Evolutionary conservation across 1,140 invertebrate genomes (phyloP), one percentile per base, ranked within the genome.

Genomic region (Trichonephila inaurata): DNA sequence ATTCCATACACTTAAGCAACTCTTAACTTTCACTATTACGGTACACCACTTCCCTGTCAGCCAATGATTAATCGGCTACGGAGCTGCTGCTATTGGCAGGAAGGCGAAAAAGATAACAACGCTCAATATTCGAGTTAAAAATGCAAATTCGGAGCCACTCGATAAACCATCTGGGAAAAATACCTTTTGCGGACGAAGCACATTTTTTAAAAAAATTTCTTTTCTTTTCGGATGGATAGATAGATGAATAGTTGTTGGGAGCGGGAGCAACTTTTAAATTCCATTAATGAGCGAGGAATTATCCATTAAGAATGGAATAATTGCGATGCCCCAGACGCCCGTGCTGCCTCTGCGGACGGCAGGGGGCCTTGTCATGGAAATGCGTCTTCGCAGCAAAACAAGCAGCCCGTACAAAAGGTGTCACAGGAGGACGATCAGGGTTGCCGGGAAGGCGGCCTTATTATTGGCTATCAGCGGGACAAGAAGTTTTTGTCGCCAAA

Each of bases 291-390:
- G 91, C 91, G 83, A n/a, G 82, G 91, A 92, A 92, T 92, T 92
- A 92, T 92, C 91, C 91, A 92, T 92, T 92, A 92, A 92, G 91
- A 92, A 92, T 92, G 91, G 91, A 92, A 92, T 92, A 92, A 92
- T 92, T 92, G 91, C 83, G 91, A 92, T 72, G 91, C 91, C 91
- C 83, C n/a, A 69, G 87, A 51, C 89, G 72, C 44, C n/a, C 7
- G 81, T 2, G 40, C 60, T n/a, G 18, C 40, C 91, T 77, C 44
- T 58, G n/a, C 10, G 14, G 69, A 51, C 77, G 44, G 40, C 58
- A 14, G 14, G 60, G 40, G 62, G 91, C 91, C 91, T 92, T 92
- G 91, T 92, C 91, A 92, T 92, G 91, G 91, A 92, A 92, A 92
- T 92, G 91, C 89, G 89, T 61, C 89, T 62, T 81, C 82, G 69